Conservation (phyloP, 2,888 invertebrate species). For the Onthophagus sagittarius region DNA sequence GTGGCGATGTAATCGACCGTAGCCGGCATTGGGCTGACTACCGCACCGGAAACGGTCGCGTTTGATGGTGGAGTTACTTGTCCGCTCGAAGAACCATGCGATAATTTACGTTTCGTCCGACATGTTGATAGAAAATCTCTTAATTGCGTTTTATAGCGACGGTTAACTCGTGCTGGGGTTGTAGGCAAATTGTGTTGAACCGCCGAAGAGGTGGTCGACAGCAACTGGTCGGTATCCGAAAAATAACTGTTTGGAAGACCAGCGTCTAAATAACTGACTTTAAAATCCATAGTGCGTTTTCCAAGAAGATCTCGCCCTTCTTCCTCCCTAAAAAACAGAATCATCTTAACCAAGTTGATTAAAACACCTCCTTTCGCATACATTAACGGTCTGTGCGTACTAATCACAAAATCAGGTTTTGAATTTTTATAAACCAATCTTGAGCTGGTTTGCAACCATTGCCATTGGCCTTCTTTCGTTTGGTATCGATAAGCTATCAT, state of each 20-base stretch:
- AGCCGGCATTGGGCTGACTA: slow-evolving; percentile 53
- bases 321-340: slow-evolving; percentile 74
- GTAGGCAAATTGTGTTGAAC: slow-evolving; percentile 53
- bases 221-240: slow-evolving; percentile 77
- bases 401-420: slow-evolving; percentile 98
- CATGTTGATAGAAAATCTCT: slow-evolving; percentile 91
- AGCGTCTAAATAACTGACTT: slow-evolving; percentile 95
- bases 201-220: slow-evolving; percentile 56
- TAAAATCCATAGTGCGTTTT: slow-evolving; percentile 98
- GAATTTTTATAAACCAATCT: slow-evolving; percentile 98
- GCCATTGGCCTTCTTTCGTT: slow-evolving; percentile 91
- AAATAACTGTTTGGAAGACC: slow-evolving; percentile 89
- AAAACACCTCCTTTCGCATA: slow-evolving; percentile 52
- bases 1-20: slow-evolving; percentile 66
- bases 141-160: slow-evolving; percentile 90
- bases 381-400: slow-evolving; percentile 98
- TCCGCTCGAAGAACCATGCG: slow-evolving; percentile 42
- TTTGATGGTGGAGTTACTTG: slow-evolving; percentile 47
- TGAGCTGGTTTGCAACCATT: slow-evolving; percentile 97
- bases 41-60: slow-evolving; percentile 56
- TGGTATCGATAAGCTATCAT: slow-evolving; percentile 98
- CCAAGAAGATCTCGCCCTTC: slow-evolving; percentile 96
- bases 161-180: slow-evolving; percentile 76
- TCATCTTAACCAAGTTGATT: no score
- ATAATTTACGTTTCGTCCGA: slow-evolving; percentile 45